Base-by-base conservation (phyloP, 2,888 invertebrate species). In the Cantharis rufa region DNA sequence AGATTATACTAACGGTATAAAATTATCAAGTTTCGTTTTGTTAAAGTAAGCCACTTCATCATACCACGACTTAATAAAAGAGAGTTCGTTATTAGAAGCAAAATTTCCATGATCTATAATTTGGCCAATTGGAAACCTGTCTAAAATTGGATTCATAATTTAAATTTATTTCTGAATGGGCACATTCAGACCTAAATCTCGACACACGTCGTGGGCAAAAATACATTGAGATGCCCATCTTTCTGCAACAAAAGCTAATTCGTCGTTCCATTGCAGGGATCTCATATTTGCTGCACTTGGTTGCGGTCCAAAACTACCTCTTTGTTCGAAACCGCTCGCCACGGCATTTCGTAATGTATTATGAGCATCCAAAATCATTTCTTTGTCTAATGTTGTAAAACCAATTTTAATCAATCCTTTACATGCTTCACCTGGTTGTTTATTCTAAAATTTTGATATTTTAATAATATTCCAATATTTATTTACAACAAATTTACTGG, bases 211-310 rank as follows among this genome's bases (percentile, higher is more conserved):
- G 76, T 89, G 87, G 0, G 79, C 81, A 71, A 83, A 87, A 4
- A 81, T 76, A 78, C 90, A 90, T 76, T 89, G 89, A 68, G 86
- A 84, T 9, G 88, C 88, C 89, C 89, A 90, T 70, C 86, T 83
- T 78, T 88, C 87, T 2, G 89, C 90, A 61, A 89, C 82, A 0
- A 27, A 11, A 0, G 86, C 88, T 61, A 90, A 79, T 80, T 89
- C 89, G 3, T 85, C 82, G 81, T 89, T 87, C 89, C 89, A 90
- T 75, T 83, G 83, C 71, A 89, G 63, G 15, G 80, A 70, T 69
- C 87, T 83, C 88, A 88, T 88, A 79, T 88, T 87, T 0, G 85
- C 79, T 4, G 89, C 88, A 61, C 84, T 78, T 9, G 87, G 87
- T 81, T 89, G 89, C 1, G 89, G 87, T 3, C 88, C 89, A 13